A percentile compares a stretch with the other conserved stretches of the same genome.
Conservation (phyloP, 1,140 invertebrate genomes). For the Varroa destructor region DNA sequence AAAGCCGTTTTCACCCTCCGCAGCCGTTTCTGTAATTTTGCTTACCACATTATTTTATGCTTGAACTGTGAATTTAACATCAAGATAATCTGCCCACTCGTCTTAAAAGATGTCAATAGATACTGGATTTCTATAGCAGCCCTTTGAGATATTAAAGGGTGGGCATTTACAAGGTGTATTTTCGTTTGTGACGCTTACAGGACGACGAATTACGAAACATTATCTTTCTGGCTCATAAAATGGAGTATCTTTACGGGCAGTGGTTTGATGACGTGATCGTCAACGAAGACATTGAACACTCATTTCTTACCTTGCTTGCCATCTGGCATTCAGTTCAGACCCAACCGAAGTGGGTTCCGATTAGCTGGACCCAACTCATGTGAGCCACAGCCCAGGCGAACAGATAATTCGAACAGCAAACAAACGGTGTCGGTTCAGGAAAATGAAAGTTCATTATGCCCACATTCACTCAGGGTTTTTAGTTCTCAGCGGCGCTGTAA, state of each 20-base stretch:
- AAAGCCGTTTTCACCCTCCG: no score
- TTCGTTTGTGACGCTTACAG: slow-evolving; percentile 43
- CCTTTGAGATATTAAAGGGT: no score
- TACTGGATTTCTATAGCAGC: no score
- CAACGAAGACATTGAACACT: slow-evolving; percentile 71
- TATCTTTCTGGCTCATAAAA: slow-evolving; percentile 66
- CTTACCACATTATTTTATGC: no score
- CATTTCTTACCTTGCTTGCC: slow-evolving; percentile 70
- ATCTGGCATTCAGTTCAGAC: slow-evolving; percentile 71
- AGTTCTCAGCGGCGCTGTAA: no score
- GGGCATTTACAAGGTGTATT: neutral
- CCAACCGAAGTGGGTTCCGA: slow-evolving; percentile 90
- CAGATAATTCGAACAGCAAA: slow-evolving; percentile 1
- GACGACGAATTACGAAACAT: slow-evolving; percentile 87
- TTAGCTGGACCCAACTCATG: slow-evolving; percentile 59
- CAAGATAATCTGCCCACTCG: no score
- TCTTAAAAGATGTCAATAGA: no score
- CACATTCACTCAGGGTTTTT: no score
- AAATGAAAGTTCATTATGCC: no score
- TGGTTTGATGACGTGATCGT: slow-evolving; percentile 84
- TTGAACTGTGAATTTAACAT: no score
- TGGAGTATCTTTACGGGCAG: slow-evolving; percentile 86
- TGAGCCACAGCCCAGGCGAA: slow-evolving; percentile 13
- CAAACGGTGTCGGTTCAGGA: neutral
- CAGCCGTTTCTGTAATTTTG: no score